Conservation (phyloP, 2,888 invertebrate genomes). For the Asteroscopus sphinx region DNA sequence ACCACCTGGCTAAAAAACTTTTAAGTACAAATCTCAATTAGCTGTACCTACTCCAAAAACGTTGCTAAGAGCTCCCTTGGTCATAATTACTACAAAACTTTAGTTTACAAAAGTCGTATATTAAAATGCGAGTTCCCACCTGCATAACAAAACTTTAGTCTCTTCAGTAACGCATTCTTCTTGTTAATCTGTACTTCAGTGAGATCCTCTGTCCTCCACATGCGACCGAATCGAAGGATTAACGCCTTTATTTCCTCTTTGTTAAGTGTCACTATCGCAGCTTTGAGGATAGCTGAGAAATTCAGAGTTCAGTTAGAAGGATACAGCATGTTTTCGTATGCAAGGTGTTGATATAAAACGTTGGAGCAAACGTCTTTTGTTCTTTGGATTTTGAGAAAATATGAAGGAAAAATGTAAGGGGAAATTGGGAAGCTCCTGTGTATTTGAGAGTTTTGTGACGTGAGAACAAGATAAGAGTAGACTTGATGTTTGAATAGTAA, state of each 20-base stretch:
- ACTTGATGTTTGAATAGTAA: slow-evolving; percentile 58
- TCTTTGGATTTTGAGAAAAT: slow-evolving; percentile 53
- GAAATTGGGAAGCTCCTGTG: slow-evolving; percentile 45
- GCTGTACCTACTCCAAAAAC: slow-evolving; percentile 25
- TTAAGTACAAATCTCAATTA: slow-evolving; percentile 62
- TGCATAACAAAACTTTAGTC: slow-evolving; percentile 63
- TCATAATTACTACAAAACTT: slow-evolving; percentile 52
- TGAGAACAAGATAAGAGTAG: slow-evolving; percentile 28
- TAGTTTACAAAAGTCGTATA: slow-evolving; percentile 43
- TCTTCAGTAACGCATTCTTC: slow-evolving; percentile 63
- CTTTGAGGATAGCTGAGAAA: slow-evolving; percentile 60
- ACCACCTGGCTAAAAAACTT: slow-evolving; percentile 54
- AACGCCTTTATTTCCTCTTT: slow-evolving; percentile 54
- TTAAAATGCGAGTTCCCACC: slow-evolving; percentile 59
- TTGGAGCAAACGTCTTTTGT: slow-evolving; percentile 51
- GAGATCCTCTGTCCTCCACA: slow-evolving; percentile 57
- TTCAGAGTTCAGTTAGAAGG: slow-evolving; percentile 44
- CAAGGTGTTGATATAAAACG: slow-evolving; percentile 53
- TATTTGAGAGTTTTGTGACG: slow-evolving; percentile 53
- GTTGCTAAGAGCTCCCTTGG: slow-evolving; percentile 48
- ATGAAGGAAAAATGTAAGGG: slow-evolving; percentile 45
- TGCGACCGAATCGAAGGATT: slow-evolving; percentile 54
- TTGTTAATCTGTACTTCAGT: slow-evolving; percentile 61
- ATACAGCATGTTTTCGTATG: slow-evolving; percentile 50
- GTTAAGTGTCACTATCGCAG: slow-evolving; percentile 48